phyloP scores from a whole-genome alignment of 1,140 invertebrate genomes.

The Maniola jurtina region DNA sequence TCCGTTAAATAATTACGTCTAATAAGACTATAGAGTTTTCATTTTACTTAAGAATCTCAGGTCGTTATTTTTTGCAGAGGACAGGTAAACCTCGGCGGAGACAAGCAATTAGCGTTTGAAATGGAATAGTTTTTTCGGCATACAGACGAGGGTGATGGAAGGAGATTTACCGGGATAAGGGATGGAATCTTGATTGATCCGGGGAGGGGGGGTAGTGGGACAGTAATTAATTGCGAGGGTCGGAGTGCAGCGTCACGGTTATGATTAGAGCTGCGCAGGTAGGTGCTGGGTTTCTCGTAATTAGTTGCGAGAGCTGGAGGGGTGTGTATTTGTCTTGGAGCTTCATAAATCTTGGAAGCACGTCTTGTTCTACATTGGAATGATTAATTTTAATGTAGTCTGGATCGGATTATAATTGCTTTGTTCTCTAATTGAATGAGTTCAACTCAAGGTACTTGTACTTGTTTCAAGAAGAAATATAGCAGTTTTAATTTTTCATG shows the following conservation, averaged over 20 bases:
- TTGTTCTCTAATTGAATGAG: too few species aligned
- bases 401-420: too few species aligned
- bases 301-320: background rate
- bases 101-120: conserved; percentile 32
- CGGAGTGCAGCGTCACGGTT: conserved; percentile 35
- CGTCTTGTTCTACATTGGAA: too few species aligned
- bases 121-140: conserved; percentile 30
- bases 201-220: conserved; percentile 23
- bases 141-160: conserved; percentile 22
- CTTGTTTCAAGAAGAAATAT: too few species aligned
- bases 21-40: background rate
- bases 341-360: too few species aligned
- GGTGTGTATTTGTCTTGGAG: too few species aligned
- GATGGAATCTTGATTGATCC: conserved; percentile 27
- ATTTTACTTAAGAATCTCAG: background rate
- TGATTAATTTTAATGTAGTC: too few species aligned
- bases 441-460: too few species aligned
- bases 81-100: conserved; percentile 19
- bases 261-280: conserved; percentile 14
- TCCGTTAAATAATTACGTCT: background rate
- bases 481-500: too few species aligned
- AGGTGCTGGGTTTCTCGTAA: conserved; percentile 7
- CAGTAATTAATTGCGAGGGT: conserved; percentile 34
- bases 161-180: conserved; percentile 20
- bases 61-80: conserved; percentile 21